phyloP scores from a whole-genome alignment of 30 jellyfish, hydroid and myxozoan species.

The Aurelia sp. region DNA sequence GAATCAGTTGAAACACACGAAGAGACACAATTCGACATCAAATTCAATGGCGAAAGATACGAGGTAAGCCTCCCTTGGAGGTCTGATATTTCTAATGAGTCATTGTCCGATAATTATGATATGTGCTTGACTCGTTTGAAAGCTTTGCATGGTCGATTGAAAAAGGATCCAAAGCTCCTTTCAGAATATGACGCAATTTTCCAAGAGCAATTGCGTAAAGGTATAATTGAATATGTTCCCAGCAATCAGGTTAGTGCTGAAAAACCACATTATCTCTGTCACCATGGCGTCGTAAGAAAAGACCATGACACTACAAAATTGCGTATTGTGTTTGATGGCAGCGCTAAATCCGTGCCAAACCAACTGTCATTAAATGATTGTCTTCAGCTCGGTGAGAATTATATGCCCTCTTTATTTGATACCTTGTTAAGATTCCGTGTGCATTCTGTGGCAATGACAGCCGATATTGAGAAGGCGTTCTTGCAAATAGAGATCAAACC shows the following conservation, averaged over 20 bases:
- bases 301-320: slow-evolving; percentile 44
- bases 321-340: slow-evolving; percentile 66
- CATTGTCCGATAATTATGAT: slow-evolving; percentile 23
- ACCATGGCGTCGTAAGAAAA: slow-evolving; percentile 37
- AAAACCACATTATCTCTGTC: slow-evolving; percentile 43
- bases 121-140: slow-evolving; percentile 9
- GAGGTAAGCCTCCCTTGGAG: slow-evolving; percentile 70
- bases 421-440: slow-evolving; percentile 60
- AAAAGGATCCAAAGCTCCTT: slow-evolving; percentile 16
- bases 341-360: slow-evolving; percentile 33
- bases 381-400: slow-evolving; percentile 12
- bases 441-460: slow-evolving; percentile 40
- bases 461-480: slow-evolving; percentile 62
- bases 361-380: slow-evolving; percentile 45
- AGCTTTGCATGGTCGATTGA: slow-evolving; percentile 15
- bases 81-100: slow-evolving; percentile 9
- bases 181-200: slow-evolving; percentile 37
- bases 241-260: slow-evolving; percentile 10
- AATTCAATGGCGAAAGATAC: slow-evolving; percentile 6
- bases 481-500: slow-evolving; percentile 39
- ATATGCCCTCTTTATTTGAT: slow-evolving; percentile 20
- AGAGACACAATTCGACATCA: slow-evolving; percentile 4
- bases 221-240: slow-evolving; percentile 56
- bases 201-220: slow-evolving; percentile 40
- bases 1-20: slow-evolving; percentile 2